Conservation (phyloP, 1,140 invertebrate genomes). For the Vollenhovia emeryi region DNA sequence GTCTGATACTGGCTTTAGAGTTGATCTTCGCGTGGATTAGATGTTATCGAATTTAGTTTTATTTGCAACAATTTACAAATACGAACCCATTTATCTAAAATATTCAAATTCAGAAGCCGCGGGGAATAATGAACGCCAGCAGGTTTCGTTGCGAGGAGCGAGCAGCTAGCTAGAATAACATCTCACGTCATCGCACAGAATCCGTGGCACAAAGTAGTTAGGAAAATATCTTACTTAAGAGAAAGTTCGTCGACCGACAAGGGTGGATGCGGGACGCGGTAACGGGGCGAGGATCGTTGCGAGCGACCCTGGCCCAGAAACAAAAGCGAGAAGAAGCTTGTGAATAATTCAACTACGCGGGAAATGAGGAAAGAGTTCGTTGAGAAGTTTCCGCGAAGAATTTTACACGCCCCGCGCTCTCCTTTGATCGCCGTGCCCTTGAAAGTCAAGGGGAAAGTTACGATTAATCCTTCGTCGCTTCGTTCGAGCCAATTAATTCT, state of each 20-base stretch:
- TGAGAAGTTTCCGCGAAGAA: slow-evolving; percentile 83
- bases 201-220: slow-evolving; percentile 72
- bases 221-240: slow-evolving; percentile 75
- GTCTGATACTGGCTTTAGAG: no score
- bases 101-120: background rate
- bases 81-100: background rate
- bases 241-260: slow-evolving; percentile 73
- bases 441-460: slow-evolving; percentile 47
- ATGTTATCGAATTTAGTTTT: background rate
- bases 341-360: slow-evolving; percentile 85
- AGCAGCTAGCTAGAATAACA: slow-evolving; percentile 61
- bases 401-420: slow-evolving; percentile 77
- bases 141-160: slow-evolving; percentile 8
- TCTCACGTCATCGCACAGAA: slow-evolving; percentile 36
- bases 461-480: slow-evolving; percentile 35
- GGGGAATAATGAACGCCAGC: slow-evolving; percentile 33
- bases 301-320: slow-evolving; percentile 85
- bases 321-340: slow-evolving; percentile 84
- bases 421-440: slow-evolving; percentile 63
- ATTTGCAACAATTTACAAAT: background rate
- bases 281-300: slow-evolving; percentile 74
- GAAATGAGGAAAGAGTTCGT: slow-evolving; percentile 84
- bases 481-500: background rate
- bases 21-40: background rate
- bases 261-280: background rate